Evolutionary conservation across 2,113 vertebrate genomes (phyloP).

Genomic region (Abramis brama): DNA sequence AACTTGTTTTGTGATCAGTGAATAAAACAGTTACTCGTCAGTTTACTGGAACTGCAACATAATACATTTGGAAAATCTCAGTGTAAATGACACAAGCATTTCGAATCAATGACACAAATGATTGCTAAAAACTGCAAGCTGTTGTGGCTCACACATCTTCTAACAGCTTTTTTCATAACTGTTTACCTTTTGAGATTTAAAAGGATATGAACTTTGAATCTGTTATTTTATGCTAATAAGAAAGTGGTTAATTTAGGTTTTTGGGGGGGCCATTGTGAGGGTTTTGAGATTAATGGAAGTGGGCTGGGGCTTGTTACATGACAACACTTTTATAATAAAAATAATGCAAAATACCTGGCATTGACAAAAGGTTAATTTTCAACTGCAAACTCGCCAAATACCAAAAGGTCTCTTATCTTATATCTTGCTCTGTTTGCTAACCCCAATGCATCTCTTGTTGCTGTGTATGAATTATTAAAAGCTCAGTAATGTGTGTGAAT

Average conservation of each 20-base stretch:
- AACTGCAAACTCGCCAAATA: not conserved
- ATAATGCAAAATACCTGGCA: not conserved
- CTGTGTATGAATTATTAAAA: slow-evolving; percentile 60
- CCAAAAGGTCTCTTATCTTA: not conserved
- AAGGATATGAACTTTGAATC: not conserved
- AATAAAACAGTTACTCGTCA: not conserved
- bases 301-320: not conserved
- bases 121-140: not conserved
- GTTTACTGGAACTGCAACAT: slow-evolving; percentile 4
- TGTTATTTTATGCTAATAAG: not conserved
- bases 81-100: not conserved
- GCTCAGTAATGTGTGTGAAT: slow-evolving; percentile 51
- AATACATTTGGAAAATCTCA: not conserved
- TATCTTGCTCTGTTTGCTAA: slow-evolving; percentile 12
- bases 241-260: not conserved
- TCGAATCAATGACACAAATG: not conserved
- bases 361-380: not conserved
- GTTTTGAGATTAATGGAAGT: not conserved
- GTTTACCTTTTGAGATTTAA: not conserved
- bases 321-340: not conserved
- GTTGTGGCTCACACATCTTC: not conserved
- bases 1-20: not conserved
- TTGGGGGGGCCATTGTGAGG: not conserved
- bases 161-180: not conserved
- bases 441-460: slow-evolving; percentile 1